Evolutionary conservation across 1,140 invertebrate genomes (phyloP), one percentile per base, ranked within the genome.

Genomic region (Trichogramma pretiosum): DNA sequence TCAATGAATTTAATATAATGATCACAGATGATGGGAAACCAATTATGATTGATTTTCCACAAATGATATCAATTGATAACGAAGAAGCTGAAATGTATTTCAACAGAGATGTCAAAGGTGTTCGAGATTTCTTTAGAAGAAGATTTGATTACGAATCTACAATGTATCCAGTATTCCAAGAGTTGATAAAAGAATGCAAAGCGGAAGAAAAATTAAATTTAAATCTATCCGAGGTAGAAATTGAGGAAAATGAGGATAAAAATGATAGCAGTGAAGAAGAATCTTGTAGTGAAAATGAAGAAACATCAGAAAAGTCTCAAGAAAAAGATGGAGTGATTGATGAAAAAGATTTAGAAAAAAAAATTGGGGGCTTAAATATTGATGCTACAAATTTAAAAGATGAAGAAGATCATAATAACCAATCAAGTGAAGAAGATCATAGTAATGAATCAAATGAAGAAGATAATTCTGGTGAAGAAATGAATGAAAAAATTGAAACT

Each of bases 1-100:
- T 98, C 59, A 99, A 99, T 68, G 97, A 99, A 74, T 99, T 99
- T 65, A 99, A 98, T 66, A 82, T 98, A 36, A 92, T 98, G 80
- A 72, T 98, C 1, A 80, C 81, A 21, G 80, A 89, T 58, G 80
- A 86, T 0, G 84, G 83, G 23, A 81, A 84, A 47, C 83, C 95
- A 0, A 75, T 94, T 34, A 74, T 99, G 44, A 98, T 99, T 62
- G 97, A 99, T 77, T 99, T 99, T 69, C 96, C 97, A 2, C 96
- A 99, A 76, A 99, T 99, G 95, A 80, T 99, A 33, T 97, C 93
- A 5, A 96, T 85, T 0, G 83, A 82, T 36, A 95, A 98, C 74
- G 64, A 74, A 16, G 95, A 98, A 74, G 95, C 94, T 24, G 79
- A 95, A 78, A 81, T 84, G 80, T 92, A 88, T 72, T 99, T 99